These are phyloP conservation scores for Pentamera pediparva DNA, from an alignment of 53 echinoderm and acorn worm genomes.

Conservation along the genomic window DNA sequence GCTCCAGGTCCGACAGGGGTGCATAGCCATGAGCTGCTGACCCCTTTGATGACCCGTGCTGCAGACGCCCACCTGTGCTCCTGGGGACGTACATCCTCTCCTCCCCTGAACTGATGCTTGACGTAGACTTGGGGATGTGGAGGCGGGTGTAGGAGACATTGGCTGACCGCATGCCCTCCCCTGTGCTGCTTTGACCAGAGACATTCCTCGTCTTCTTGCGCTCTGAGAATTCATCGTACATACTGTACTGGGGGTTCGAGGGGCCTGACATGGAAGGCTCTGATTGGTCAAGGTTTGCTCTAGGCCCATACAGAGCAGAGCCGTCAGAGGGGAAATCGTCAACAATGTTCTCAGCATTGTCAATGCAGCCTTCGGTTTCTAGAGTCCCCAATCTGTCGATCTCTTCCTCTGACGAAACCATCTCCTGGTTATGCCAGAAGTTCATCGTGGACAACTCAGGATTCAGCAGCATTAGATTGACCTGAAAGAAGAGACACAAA, in stretches of 20 bases:
- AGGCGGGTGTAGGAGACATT: conserved; percentile 25
- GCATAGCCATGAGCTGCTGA: conserved; percentile 28
- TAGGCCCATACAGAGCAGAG: neutral
- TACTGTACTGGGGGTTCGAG: conserved; percentile 40
- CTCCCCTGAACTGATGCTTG: conserved; percentile 17
- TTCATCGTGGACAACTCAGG: conserved; percentile 27
- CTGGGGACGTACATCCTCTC: conserved; percentile 6
- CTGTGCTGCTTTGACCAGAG: conserved; percentile 1
- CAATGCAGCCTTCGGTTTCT: neutral
- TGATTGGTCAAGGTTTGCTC: conserved; percentile 1
- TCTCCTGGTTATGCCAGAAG: conserved; percentile 11
- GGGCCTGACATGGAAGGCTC: neutral
- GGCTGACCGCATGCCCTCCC: conserved; percentile 13
- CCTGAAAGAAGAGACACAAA: no score
- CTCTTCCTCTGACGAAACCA: neutral
- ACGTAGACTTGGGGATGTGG: neutral
- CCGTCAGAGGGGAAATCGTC: conserved; percentile 25
- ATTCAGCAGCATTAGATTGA: conserved; percentile 12
- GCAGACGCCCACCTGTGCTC: conserved; percentile 25
- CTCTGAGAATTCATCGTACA: conserved; percentile 89
- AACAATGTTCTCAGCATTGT: neutral
- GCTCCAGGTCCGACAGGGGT: conserved; percentile 28
- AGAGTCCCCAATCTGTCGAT: neutral
- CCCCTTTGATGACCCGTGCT: no score
- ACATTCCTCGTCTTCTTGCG: conserved; percentile 28